Percentiles rank a stretch among this genome's conserved stretches.
Evolutionary conservation across 2,797 vertebrate species (phyloP).

Genomic region (Siniperca obscura): DNA sequence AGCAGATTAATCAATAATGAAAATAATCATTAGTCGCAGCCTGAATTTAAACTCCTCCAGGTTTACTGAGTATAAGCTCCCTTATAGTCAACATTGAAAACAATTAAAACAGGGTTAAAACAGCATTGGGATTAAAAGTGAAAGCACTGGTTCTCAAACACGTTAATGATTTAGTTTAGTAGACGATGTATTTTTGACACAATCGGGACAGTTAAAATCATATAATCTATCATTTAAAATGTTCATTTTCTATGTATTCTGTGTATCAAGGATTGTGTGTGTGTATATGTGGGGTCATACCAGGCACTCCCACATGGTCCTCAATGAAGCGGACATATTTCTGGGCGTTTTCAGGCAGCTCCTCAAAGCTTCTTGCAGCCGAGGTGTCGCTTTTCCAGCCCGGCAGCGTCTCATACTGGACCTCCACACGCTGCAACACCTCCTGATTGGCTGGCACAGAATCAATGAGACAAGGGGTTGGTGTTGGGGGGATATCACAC

Average conservation of each 20-base stretch:
- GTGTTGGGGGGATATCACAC: slow-evolving; percentile 1
- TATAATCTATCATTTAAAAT: too few species aligned
- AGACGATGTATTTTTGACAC: too few species aligned
- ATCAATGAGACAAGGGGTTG: slow-evolving; percentile 13
- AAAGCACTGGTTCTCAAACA: too few species aligned
- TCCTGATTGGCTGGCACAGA: slow-evolving; percentile 93
- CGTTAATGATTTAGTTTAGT: too few species aligned
- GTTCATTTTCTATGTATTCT: not conserved
- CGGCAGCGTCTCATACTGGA: slow-evolving; percentile 94
- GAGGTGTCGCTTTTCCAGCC: slow-evolving; percentile 96
- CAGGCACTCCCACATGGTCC: slow-evolving; percentile 90
- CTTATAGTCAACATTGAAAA: too few species aligned
- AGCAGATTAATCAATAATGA: too few species aligned
- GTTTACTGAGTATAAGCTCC: too few species aligned
- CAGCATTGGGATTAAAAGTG: too few species aligned
- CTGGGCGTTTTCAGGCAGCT: slow-evolving; percentile 94
- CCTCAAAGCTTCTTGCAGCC: slow-evolving; percentile 89
- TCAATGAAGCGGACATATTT: slow-evolving; percentile 94
- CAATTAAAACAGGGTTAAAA: too few species aligned
- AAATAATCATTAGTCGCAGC: too few species aligned
- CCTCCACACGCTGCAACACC: slow-evolving; percentile 94
- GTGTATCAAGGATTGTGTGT: not conserved
- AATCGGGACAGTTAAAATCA: too few species aligned
- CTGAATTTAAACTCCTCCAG: too few species aligned
- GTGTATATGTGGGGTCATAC: slow-evolving; percentile 78